These are phyloP conservation scores for Cyprinodon variegatus DNA, from an alignment of 2,113 vertebrate genomes.

Conservation along the genomic window DNA sequence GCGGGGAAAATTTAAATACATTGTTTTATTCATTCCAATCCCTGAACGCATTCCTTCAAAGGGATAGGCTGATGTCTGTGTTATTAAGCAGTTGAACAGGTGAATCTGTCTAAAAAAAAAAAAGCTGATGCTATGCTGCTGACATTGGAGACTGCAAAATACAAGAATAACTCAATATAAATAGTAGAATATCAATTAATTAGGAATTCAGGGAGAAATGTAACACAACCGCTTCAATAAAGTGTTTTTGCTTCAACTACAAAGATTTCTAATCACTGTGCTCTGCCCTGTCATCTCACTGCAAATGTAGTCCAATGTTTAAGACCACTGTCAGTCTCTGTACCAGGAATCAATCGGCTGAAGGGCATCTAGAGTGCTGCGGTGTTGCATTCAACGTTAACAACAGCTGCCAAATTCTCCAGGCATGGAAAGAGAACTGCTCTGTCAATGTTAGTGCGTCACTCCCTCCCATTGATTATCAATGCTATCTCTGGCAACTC, in stretches of 20 bases:
- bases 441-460: slow-evolving; percentile 7
- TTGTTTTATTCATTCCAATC: too few species aligned
- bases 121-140: not conserved
- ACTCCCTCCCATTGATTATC: slow-evolving; percentile 23
- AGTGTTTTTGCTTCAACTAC: too few species aligned
- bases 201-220: too few species aligned
- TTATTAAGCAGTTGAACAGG: too few species aligned
- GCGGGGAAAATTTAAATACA: too few species aligned
- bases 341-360: not conserved
- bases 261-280: not conserved
- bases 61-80: too few species aligned
- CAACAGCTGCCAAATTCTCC: slow-evolving; percentile 3
- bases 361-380: not conserved
- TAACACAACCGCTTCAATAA: too few species aligned
- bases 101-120: not conserved
- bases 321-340: not conserved
- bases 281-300: slow-evolving; percentile 31
- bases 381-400: not conserved
- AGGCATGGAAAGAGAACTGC: slow-evolving; percentile 9
- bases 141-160: not conserved
- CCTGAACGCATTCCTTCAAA: too few species aligned
- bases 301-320: slow-evolving; percentile 31
- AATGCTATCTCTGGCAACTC: not conserved
- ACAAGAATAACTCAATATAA: not conserved
- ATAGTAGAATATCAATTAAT: too few species aligned